Evolutionary conservation across 2,797 vertebrate species (phyloP), one percentile per base, ranked within the genome.

Genomic region (Distichodus sexfasciatus): DNA sequence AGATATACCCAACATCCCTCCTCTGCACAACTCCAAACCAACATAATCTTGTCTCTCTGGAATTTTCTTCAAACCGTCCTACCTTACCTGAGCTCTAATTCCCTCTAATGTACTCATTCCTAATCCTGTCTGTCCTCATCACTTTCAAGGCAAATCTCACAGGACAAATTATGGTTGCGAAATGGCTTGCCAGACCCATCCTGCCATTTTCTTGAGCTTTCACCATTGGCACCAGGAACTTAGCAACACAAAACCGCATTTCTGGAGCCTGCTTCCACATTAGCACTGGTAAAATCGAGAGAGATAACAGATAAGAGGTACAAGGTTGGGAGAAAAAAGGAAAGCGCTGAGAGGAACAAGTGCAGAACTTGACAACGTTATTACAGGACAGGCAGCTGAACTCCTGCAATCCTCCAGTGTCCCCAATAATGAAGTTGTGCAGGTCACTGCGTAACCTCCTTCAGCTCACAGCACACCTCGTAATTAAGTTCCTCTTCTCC

Each of bases 111-210:
- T n/a, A n/a, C n/a, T n/a, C n/a, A n/a, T n/a, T n/a, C n/a, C n/a
- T n/a, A n/a, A n/a, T n/a, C n/a, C n/a, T n/a, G n/a, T n/a, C n/a
- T n/a, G n/a, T n/a, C n/a, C n/a, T n/a, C n/a, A n/a, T n/a, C n/a
- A n/a, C n/a, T n/a, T n/a, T n/a, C n/a, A n/a, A n/a, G n/a, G n/a
- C n/a, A n/a, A n/a, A n/a, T n/a, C n/a, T n/a, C n/a, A n/a, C n/a
- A n/a, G n/a, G n/a, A n/a, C 89, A 88, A 89, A 91, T 88, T 87
- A 86, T 86, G 82, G 83, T 84, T 79, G 80, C 83, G 86, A 88
- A 86, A 78, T 75, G 80, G 63, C 58, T 53, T 40, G 55, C 59
- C 79, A 61, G 71, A 66, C 82, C 79, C 69, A 80, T 74, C 76
- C 61, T n/a, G 61, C 65, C 69, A 66, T 83, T 80, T n/a, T n/a